phyloP scores from a whole-genome alignment of 1,140 invertebrate species.

The Hyposmocoma kahamanoa region DNA sequence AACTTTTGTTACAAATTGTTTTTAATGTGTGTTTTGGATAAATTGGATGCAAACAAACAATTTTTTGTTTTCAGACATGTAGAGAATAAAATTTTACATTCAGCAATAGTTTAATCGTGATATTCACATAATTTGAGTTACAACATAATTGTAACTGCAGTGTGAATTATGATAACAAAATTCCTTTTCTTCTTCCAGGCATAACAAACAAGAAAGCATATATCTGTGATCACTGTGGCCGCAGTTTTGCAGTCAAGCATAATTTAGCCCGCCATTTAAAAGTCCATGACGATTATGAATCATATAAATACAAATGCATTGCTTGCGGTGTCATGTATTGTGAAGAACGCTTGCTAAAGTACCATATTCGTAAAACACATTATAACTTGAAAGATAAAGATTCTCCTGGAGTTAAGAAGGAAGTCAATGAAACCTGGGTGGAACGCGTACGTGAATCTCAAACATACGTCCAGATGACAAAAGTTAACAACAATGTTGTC shows the following conservation, averaged over 20 bases:
- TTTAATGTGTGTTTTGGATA: too few relatives aligned
- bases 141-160: too few relatives aligned
- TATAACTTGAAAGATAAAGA: constrained; percentile 25
- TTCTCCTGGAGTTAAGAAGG: constrained; percentile 17
- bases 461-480: constrained; percentile 39
- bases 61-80: too few relatives aligned
- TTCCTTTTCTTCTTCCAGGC: too few relatives aligned
- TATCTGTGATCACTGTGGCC: constrained; percentile 36
- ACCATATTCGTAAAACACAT: constrained; percentile 40
- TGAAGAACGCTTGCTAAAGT: constrained; percentile 31
- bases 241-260: constrained; percentile 30
- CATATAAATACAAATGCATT: constrained; percentile 20
- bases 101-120: too few relatives aligned
- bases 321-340: constrained; percentile 32
- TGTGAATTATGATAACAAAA: too few relatives aligned
- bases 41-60: too few relatives aligned
- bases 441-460: constrained; percentile 31
- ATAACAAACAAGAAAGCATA: constrained; percentile 11
- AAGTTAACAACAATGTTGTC: constrained; percentile 41
- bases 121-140: too few relatives aligned
- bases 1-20: too few relatives aligned
- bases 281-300: constrained; percentile 27
- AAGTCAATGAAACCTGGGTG: constrained; percentile 47
- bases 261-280: constrained; percentile 39
- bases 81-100: too few relatives aligned